Percentiles rank a stretch among this genome's conserved stretches.
Evolutionary conservation across 1,140 invertebrate genomes (phyloP).

Genomic region (Ylistrum balloti): DNA sequence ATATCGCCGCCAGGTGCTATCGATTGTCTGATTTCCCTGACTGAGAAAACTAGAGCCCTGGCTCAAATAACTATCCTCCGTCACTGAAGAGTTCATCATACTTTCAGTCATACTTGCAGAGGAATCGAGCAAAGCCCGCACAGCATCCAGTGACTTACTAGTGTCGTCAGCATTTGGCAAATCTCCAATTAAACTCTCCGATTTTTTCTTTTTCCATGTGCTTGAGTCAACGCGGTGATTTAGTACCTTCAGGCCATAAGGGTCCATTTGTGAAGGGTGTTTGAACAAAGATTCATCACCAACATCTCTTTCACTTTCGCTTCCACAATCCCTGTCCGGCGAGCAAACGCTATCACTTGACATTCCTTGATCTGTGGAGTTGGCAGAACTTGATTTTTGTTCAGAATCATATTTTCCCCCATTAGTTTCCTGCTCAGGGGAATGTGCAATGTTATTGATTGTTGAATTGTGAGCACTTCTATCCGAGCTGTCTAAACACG

Average conservation of each 20-base stretch:
- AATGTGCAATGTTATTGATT: slow-evolving; percentile 35
- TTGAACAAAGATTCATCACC: slow-evolving; percentile 51
- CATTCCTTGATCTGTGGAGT: slow-evolving; percentile 47
- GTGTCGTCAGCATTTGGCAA: slow-evolving; percentile 79
- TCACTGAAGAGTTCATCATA: slow-evolving; percentile 47
- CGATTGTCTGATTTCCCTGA: slow-evolving; percentile 44
- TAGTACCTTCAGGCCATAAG: slow-evolving; percentile 50
- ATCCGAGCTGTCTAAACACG: slow-evolving; percentile 57
- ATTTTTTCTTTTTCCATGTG: slow-evolving; percentile 76
- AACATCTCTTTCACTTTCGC: slow-evolving; percentile 58
- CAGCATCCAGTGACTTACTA: slow-evolving; percentile 69
- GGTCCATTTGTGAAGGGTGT: neutral
- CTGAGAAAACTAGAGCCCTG: slow-evolving; percentile 47
- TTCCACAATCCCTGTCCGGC: slow-evolving; percentile 54
- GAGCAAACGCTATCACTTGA: slow-evolving; percentile 56
- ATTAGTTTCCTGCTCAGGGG: neutral
- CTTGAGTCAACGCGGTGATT: slow-evolving; percentile 69
- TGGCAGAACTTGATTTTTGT: slow-evolving; percentile 49
- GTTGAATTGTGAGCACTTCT: slow-evolving; percentile 40
- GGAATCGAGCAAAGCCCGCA: slow-evolving; percentile 51
- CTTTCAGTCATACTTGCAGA: slow-evolving; percentile 53
- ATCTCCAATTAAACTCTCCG: slow-evolving; percentile 55
- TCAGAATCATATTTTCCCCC: slow-evolving; percentile 13
- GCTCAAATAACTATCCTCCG: slow-evolving; percentile 57
- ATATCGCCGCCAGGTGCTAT: slow-evolving; percentile 54